Evolutionary conservation across 2,113 vertebrate genomes (phyloP).

Genomic region (Symphodus melops): DNA sequence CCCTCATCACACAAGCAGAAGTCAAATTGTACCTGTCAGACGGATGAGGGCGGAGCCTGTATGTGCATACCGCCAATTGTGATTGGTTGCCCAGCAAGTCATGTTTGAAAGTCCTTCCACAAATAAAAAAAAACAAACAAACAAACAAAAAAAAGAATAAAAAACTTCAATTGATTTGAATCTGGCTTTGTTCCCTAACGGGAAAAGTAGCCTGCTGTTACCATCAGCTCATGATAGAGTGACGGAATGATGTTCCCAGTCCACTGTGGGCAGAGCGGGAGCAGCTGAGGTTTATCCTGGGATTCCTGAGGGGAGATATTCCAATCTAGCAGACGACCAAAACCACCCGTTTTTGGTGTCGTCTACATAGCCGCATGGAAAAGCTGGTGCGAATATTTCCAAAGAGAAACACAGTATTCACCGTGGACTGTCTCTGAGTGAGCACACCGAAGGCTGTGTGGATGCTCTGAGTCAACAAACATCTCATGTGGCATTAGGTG

Average conservation of each 20-base stretch:
- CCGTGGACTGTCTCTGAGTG: background rate
- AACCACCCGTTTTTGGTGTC: slow-evolving; percentile 49
- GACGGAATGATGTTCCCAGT: slow-evolving; percentile 51
- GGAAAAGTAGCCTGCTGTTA: slow-evolving; percentile 19
- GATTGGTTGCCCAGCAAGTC: slow-evolving; percentile 69
- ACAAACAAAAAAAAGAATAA: slow-evolving; percentile 29
- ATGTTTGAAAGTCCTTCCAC: slow-evolving; percentile 55
- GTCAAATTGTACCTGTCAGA: slow-evolving; percentile 71
- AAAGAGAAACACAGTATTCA: slow-evolving; percentile 7
- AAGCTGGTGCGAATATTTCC: slow-evolving; percentile 72
- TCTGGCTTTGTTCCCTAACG: slow-evolving; percentile 30
- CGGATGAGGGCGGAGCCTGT: slow-evolving; percentile 67
- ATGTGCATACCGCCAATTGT: slow-evolving; percentile 67
- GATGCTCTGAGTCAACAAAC: background rate
- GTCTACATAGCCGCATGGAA: slow-evolving; percentile 60
- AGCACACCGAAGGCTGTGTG: background rate
- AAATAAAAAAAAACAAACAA: slow-evolving; percentile 31
- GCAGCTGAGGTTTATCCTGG: slow-evolving; percentile 67
- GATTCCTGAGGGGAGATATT: slow-evolving; percentile 76
- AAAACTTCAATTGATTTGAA: slow-evolving; percentile 40
- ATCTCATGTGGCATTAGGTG: slow-evolving; percentile 47
- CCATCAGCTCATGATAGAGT: slow-evolving; percentile 57
- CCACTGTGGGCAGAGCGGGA: slow-evolving; percentile 38
- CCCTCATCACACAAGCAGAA: background rate
- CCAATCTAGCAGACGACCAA: slow-evolving; percentile 70